These are phyloP conservation scores for Gonioctena quinquepunctata DNA, from an alignment of 1,140 invertebrate species.

Conservation along the genomic window DNA sequence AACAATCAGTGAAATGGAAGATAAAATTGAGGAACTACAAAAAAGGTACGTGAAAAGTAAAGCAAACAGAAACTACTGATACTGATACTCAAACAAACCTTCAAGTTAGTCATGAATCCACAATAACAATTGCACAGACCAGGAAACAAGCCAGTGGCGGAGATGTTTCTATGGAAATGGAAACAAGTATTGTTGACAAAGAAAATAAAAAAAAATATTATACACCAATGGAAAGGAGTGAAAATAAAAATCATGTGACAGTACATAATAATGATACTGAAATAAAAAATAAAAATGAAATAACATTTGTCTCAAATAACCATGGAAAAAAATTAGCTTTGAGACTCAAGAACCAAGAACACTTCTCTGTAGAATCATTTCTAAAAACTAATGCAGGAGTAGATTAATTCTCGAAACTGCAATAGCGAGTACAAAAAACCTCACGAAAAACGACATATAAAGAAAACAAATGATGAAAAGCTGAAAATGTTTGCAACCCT, in stretches of 20 bases:
- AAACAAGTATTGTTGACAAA: neutral
- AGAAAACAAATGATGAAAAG: no score
- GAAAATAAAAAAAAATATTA: no score
- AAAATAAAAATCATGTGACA: no score
- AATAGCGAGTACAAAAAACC: neutral
- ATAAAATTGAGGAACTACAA: neutral
- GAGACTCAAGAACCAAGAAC: neutral
- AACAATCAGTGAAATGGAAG: neutral
- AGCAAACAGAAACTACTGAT: neutral
- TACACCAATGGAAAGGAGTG: no score
- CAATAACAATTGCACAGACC: neutral
- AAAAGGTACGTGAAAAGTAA: neutral
- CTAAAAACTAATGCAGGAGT: neutral
- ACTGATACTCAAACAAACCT: neutral
- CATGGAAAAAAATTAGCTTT: neutral
- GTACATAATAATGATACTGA: no score
- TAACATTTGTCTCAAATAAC: neutral
- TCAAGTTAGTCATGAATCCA: neutral
- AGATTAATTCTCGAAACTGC: neutral
- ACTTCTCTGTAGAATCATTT: neutral
- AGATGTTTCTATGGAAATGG: neutral
- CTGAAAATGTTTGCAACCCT: no score
- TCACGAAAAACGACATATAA: neutral
- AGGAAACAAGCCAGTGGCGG: neutral
- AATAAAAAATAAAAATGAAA: no score